Base-by-base conservation (phyloP, 1,140 invertebrate species). In the Phymastichus coffea region DNA sequence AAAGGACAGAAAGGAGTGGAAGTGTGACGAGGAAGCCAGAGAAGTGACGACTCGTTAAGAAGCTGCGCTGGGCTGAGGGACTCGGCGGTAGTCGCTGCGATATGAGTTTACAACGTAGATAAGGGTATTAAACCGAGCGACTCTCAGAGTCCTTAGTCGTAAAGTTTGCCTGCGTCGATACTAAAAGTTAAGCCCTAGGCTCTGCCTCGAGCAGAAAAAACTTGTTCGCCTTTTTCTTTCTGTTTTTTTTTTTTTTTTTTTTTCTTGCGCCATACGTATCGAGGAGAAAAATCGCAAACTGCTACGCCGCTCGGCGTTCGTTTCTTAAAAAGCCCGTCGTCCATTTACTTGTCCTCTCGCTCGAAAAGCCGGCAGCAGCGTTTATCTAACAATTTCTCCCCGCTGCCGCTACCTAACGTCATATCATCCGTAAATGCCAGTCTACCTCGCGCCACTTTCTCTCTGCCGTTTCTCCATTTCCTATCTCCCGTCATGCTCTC, bases 81-180 rank as follows among this genome's bases (percentile, higher is more conserved):
- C n/a, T n/a, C n/a, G n/a, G n/a, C n/a, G n/a, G n/a, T n/a, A 57
- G 60, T 67, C 56, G 49, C 41, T 48, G 63, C 55, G 65, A 70
- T 68, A 70, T 64, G 65, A 68, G 55, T 70, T 70, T 70, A 68
- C 65, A 68, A 65, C 61, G 38, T 41, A 68, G 61, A 68, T 68
- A 67, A 70, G 66, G 63, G 49, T 66, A 64, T 58, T 67, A 67
- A 67, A 66, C 56, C 63, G 43, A 68, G 26, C 60, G 38, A 64
- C 44, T 54, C 55, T 22, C 12, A 20, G n/a, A 38, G 38, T 57
- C 52, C 38, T 20, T 49, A 33, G 52, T 63, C 61, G 57, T 67
- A 68, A 70, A 67, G 40, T 61, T 61, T 41, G 47, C 57, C 54
- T 44, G 35, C 17, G 17, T 44, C 48, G 57, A 57, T 43, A 48